Base-by-base conservation (phyloP, 2,888 invertebrate species). In the Clusia tigrina region DNA sequence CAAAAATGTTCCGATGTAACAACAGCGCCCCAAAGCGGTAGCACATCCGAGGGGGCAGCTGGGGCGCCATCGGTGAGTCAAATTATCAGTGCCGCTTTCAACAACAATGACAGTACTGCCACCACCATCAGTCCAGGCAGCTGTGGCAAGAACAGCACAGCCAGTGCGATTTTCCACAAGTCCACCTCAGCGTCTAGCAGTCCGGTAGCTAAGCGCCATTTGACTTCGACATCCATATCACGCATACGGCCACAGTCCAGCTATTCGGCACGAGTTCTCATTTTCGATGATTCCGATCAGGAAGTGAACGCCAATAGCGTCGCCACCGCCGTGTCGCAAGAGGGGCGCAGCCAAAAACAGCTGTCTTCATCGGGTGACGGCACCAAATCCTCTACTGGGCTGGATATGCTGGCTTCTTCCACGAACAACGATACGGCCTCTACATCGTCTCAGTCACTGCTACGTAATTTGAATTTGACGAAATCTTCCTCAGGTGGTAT, bases 191-290 rank as follows among this genome's bases (percentile, higher is more conserved):
- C 24, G 38, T 55, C 55, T 0, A 67, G 58, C 51, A 79, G 80
- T 69, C 77, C 79, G 1, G 78, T 80, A 48, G 72, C 79, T 26
- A 80, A 79, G 59, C 71, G 80, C 6, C 78, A 79, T 32, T 71
- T 68, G 15, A 74, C 70, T 66, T 18, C 71, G 3, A n/a, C 66
- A 46, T 66, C 72, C n/a, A 58, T 65, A 12, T 68, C 80, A n/a
- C 78, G 79, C 15, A 75, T 74, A 62, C 78, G 83, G 80, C 87
- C 88, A 67, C 87, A 88, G 78, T 87, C 88, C 74, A 87, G 88
- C 63, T 88, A 91, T 83, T 91, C 91, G 67, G 92, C 91, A 60
- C 87, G 92, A 81, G 91, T 91, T 71, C 86, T 92, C 74, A 87
- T 90, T 74, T 92, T 92, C 80, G 91, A 92, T 82, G 91, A 92